Evolutionary conservation across 2,888 invertebrate genomes (phyloP), one percentile per base, ranked within the genome.

Genomic region (Drosophila antonietae): DNA sequence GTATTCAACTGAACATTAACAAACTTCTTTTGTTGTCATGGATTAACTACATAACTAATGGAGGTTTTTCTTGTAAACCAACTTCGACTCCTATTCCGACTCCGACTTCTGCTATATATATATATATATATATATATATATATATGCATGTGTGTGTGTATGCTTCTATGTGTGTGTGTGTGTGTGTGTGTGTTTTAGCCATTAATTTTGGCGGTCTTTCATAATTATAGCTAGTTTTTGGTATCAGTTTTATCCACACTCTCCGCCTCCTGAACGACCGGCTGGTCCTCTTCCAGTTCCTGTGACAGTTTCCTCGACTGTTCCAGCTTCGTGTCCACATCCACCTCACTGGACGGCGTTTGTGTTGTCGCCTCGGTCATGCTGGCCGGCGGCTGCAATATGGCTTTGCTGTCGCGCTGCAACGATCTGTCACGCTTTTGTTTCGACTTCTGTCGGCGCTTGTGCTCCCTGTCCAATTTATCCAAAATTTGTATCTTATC

Each of bases 151-250:
- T 18, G 5, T 18, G 2, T 28, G 1, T 47, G 20, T 51, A 5
- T 31, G 0, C 9, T 3, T 10, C n/a, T n/a, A n/a, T n/a, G 5
- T 47, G 4, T 49, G 10, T 49, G 12, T 51, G 10, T 31, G 6
- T 31, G 15, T 47, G 47, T 49, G 28, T 49, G 47, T 28, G 28
- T 31, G 15, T 14, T 41, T 35, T 35, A 47, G 28, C 47, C 47
- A 47, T 3, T 46, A 2, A 1, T 23, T 9, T 51, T 51, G 68
- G 73, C 79, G 59, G 52, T 33, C 53, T 47, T 80, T 39, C 56
- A 58, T 28, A 28, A 65, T 73, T 76, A 83, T 68, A 72, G 62
- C 87, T 83, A 83, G 75, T 83, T 83, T 83, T 83, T 83, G 83
- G 83, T 83, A 83, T 83, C 60, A 49, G 63, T 80, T 55, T 80